These are phyloP conservation scores for Rhopalosiphum padi DNA, from an alignment of 1,140 invertebrate genomes.

Conservation along the genomic window DNA sequence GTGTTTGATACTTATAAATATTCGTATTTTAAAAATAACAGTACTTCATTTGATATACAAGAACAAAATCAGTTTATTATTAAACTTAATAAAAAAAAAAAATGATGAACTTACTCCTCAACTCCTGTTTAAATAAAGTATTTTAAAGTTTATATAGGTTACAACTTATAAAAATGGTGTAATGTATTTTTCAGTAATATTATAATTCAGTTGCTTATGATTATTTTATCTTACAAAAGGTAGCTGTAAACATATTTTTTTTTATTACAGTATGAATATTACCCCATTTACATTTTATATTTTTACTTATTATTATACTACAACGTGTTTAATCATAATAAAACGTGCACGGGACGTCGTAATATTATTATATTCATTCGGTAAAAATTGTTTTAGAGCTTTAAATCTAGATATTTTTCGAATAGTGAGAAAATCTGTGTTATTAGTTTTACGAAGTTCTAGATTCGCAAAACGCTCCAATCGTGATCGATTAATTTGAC, in stretches of 20 bases:
- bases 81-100: background rate
- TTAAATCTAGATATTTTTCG: background rate
- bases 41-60: background rate
- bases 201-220: constrained; percentile 35
- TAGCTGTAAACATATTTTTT: constrained; percentile 35
- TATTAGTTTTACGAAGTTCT: background rate
- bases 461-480: background rate
- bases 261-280: constrained; percentile 28
- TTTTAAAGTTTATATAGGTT: constrained; percentile 30
- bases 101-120: background rate
- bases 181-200: constrained; percentile 27
- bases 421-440: background rate
- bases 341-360: background rate
- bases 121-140: background rate
- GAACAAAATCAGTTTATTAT: background rate
- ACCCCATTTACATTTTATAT: constrained; percentile 47
- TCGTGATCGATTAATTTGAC: background rate
- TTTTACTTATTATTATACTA: constrained; percentile 42
- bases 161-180: background rate
- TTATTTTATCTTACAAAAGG: constrained; percentile 39
- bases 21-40: background rate
- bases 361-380: constrained; percentile 36
- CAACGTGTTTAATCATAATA: constrained; percentile 50
- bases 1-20: background rate
- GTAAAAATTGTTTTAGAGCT: constrained; percentile 25